Evolutionary conservation across 1,140 invertebrate species (phyloP), one percentile per base, ranked within the genome.

Genomic region (Caenorhabditis tropicalis): DNA sequence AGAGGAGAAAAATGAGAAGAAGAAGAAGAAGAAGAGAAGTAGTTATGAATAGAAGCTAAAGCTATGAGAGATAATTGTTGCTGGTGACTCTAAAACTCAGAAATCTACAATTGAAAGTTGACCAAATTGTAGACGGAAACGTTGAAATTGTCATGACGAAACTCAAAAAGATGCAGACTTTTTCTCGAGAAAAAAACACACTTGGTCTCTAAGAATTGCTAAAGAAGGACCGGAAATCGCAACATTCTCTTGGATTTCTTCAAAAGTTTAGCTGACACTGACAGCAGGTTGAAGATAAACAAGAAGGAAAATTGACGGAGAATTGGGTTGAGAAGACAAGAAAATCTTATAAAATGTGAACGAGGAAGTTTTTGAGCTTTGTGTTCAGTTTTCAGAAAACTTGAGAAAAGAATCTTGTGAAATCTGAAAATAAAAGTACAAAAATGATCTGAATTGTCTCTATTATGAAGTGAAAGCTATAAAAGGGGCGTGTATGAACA

Each of bases 151-250:
- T 36, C 29, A 36, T 65, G 53, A 24, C 53, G 24, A 65, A 36
- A 31, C 56, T 58, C n/a, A n/a, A 53, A 31, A 65, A 36, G 1
- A 29, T 33, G 29, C 15, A 65, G 58, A 74, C 16, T 21, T 43
- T 43, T 43, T 12, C 12, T 24, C 12, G 5, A 7, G 21, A 43
- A 24, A 31, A n/a, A n/a, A n/a, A n/a, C n/a, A n/a, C n/a, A 65
- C 19, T 74, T 74, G 65, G 12, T 74, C 65, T 74, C 29, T 21
- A 9, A 43, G 65, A 74, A 74, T 46, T 74, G 29, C 36, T 24
- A 46, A 74, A 31, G n/a, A 74, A 43, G 24, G 31, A 65, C 31
- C 65, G 65, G 65, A 74, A 74, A 74, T 74, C 65, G 65, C 65
- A 74, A 74, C 65, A 74, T n/a, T 74, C 65, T 36, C 31, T 36